A percentile compares a stretch with the other conserved stretches of the same genome.
Evolutionary conservation across 2,888 invertebrate genomes (phyloP).

Genomic region (Nomada flava): DNA sequence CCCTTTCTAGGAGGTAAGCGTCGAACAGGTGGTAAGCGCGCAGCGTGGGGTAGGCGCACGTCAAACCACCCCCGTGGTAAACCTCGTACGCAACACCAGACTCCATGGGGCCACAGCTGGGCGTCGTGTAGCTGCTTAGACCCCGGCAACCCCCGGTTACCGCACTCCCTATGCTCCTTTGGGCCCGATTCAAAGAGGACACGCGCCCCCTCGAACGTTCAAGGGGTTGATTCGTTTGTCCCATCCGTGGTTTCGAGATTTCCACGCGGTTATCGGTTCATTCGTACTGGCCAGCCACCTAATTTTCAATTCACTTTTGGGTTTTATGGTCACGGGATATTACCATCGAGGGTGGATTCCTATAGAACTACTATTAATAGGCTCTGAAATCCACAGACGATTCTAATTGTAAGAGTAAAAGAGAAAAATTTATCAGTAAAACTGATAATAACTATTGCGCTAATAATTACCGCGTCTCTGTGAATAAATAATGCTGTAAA

Average conservation of each 20-base stretch:
- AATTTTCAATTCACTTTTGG: conserved; percentile 28
- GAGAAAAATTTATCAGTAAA: no score
- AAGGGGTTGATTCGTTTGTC: conserved; percentile 30
- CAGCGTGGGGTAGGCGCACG: conserved; percentile 79
- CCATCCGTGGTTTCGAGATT: conserved; percentile 42
- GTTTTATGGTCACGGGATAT: background rate
- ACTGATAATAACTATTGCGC: no score
- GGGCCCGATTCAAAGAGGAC: conserved; percentile 69
- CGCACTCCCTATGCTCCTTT: conserved; percentile 45
- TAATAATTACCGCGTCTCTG: no score
- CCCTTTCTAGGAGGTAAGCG: conserved; percentile 45
- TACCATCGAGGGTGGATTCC: background rate
- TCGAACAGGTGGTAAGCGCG: conserved; percentile 82
- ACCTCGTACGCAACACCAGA: conserved; percentile 62
- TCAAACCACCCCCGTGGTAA: conserved; percentile 79
- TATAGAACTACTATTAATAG: no score
- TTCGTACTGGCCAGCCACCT: background rate
- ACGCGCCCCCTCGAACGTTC: conserved; percentile 57
- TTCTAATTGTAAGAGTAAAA: no score
- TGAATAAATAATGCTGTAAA: no score
- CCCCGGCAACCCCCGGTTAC: conserved; percentile 30
- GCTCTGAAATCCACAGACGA: no score
- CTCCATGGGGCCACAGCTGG: conserved; percentile 79
- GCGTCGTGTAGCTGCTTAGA: conserved; percentile 75
- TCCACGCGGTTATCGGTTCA: conserved; percentile 26